Conservation (phyloP, 2,113 vertebrate genomes). For the Chloroceryle aenea region DNA sequence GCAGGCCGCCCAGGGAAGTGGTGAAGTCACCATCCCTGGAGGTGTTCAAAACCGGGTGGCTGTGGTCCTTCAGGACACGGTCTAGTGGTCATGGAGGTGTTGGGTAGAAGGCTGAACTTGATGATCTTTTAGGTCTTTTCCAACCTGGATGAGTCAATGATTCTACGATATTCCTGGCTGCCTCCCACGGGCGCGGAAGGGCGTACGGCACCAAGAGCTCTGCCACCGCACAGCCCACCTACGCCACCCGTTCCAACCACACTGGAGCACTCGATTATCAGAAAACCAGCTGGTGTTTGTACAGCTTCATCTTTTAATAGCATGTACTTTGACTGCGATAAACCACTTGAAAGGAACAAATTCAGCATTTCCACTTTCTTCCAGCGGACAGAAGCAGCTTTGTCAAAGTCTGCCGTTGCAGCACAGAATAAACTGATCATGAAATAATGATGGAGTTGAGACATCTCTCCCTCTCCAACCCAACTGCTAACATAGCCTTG, state of each 20-base stretch:
- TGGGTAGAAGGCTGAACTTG: too few relatives aligned
- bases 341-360: neutral
- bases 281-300: slow-evolving; percentile 51
- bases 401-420: rapidly evolving
- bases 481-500: neutral
- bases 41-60: too few relatives aligned
- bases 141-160: too few relatives aligned
- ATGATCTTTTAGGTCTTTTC: too few relatives aligned
- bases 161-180: neutral
- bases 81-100: too few relatives aligned
- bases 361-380: neutral
- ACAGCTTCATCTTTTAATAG: slow-evolving; percentile 60
- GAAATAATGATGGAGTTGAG: neutral
- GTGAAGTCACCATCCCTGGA: too few relatives aligned
- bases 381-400: neutral
- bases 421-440: neutral
- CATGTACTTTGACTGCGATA: neutral
- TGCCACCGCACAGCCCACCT: neutral
- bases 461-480: neutral
- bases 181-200: neutral
- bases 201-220: neutral
- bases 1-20: too few relatives aligned
- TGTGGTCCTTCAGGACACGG: too few relatives aligned
- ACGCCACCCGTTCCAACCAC: neutral
- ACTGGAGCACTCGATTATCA: neutral